Percentiles rank a stretch among this genome's conserved stretches.
Evolutionary conservation across 2,113 vertebrate genomes (phyloP).

Genomic region (Periophthalmus modestus): DNA sequence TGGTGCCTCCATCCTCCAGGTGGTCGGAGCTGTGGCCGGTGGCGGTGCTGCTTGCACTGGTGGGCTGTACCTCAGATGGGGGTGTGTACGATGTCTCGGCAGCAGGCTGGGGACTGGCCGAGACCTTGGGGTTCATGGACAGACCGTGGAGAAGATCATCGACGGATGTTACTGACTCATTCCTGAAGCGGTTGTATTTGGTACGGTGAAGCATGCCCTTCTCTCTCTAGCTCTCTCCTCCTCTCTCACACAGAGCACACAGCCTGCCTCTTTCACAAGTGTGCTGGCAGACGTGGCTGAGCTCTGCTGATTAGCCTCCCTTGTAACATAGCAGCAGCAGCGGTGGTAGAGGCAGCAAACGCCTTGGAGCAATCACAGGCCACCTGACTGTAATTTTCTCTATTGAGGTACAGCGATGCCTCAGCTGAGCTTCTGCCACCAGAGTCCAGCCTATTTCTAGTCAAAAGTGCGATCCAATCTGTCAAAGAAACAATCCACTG

Average conservation of each 20-base stretch:
- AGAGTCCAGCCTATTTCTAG: constrained; percentile 60
- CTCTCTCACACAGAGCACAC: constrained; percentile 79
- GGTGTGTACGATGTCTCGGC: constrained; percentile 84
- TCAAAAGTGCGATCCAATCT: constrained; percentile 70
- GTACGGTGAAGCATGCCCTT: constrained; percentile 99
- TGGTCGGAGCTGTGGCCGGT: constrained; percentile 74
- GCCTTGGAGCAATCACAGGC: constrained; percentile 75
- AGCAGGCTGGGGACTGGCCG: constrained; percentile 82
- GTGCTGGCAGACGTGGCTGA: constrained; percentile 85
- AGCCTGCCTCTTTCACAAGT: constrained; percentile 80
- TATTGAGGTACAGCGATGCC: constrained; percentile 58
- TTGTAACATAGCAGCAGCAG: constrained; percentile 84
- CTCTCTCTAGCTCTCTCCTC: constrained; percentile 80
- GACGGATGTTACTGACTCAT: constrained; percentile 98
- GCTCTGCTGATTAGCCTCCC: constrained; percentile 82
- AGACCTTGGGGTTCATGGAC: constrained; percentile 95
- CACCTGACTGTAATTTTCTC: constrained; percentile 66
- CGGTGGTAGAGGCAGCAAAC: constrained; percentile 61
- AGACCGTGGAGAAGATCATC: constrained; percentile 97
- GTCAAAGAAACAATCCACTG: constrained; percentile 70
- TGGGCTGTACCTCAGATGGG: constrained; percentile 78
- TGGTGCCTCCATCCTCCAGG: constrained; percentile 92
- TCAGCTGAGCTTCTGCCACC: constrained; percentile 51
- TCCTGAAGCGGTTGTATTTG: constrained; percentile 99
- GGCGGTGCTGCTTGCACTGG: constrained; percentile 69